Conservation (phyloP, 2,888 invertebrate species). For the Lottia gigantea region DNA sequence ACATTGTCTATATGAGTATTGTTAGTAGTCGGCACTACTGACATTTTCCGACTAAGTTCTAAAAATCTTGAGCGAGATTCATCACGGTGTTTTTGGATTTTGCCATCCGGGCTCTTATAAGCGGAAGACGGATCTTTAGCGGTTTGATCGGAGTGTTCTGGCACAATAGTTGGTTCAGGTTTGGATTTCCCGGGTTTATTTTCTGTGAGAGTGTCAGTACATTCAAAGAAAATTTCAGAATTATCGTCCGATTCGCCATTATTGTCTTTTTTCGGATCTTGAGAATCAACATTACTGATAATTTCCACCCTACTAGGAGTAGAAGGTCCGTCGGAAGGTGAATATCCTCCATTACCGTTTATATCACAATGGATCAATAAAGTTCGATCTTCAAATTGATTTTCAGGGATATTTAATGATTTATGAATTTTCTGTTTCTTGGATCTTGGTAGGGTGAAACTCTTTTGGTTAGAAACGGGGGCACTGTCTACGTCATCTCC, state of each 20-base stretch:
- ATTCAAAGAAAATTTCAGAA: not conserved
- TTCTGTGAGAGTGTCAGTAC: not conserved
- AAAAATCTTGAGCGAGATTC: conserved; percentile 33
- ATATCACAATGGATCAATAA: conserved; percentile 6
- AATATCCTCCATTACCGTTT: not conserved
- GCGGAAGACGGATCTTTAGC: not conserved
- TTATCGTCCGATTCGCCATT: not conserved
- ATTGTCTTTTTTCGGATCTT: not conserved
- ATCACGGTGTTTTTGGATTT: conserved; percentile 19
- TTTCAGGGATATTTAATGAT: not conserved
- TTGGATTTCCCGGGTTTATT: not conserved
- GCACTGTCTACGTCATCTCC: conserved; percentile 15
- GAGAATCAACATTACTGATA: not conserved
- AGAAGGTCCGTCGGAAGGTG: not conserved
- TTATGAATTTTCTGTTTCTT: conserved; percentile 14
- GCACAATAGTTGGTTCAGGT: not conserved
- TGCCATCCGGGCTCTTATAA: not conserved
- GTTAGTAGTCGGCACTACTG: not conserved
- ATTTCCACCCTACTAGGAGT: not conserved
- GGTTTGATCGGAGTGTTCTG: not conserved
- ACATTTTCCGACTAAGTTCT: conserved; percentile 32
- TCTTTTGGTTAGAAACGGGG: conserved; percentile 13
- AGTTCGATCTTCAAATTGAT: not conserved
- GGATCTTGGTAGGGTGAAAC: conserved; percentile 18
- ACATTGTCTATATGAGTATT: too few relatives aligned